phyloP scores from a whole-genome alignment of 2,113 vertebrate species.

The Corythoichthys haematopterus region DNA sequence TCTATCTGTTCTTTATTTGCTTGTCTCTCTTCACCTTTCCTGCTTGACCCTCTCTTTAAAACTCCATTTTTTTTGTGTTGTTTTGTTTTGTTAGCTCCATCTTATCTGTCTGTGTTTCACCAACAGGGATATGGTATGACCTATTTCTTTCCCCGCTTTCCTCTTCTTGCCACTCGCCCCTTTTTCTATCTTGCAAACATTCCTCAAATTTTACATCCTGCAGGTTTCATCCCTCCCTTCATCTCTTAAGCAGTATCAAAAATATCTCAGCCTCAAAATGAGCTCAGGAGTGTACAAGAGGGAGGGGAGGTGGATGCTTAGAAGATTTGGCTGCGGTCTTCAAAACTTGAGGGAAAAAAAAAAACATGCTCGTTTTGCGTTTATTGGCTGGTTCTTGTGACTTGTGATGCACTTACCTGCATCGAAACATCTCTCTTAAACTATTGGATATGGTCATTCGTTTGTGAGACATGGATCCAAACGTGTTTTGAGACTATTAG shows the following conservation, averaged over 20 bases:
- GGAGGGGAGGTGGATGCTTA: slow-evolving; percentile 5
- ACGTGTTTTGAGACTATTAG: not conserved
- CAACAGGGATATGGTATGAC: not conserved
- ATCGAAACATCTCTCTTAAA: not conserved
- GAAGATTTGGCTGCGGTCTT: slow-evolving; percentile 35
- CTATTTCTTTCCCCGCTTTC: not conserved
- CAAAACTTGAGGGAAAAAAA: slow-evolving; percentile 10
- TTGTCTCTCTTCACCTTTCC: slow-evolving; percentile 13
- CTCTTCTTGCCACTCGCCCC: not conserved
- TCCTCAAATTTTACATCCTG: slow-evolving; percentile 9
- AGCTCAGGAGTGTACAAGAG: slow-evolving; percentile 4
- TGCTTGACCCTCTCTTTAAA: slow-evolving; percentile 2
- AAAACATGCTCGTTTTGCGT: slow-evolving; percentile 18
- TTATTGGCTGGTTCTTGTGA: slow-evolving; percentile 4
- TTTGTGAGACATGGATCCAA: not conserved
- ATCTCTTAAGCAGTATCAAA: slow-evolving; percentile 25
- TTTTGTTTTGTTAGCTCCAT: not conserved
- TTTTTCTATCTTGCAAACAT: slow-evolving; percentile 6
- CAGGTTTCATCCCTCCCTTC: slow-evolving; percentile 12
- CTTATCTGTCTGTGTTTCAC: not conserved
- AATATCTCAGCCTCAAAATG: slow-evolving; percentile 21
- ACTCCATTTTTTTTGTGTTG: not conserved
- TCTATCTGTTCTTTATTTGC: slow-evolving; percentile 33
- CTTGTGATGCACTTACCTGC: not conserved
- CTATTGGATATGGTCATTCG: not conserved